Evolutionary conservation across 2,797 vertebrate genomes (phyloP), one percentile per base, ranked within the genome.

Genomic region (Megalops cyprinoides): DNA sequence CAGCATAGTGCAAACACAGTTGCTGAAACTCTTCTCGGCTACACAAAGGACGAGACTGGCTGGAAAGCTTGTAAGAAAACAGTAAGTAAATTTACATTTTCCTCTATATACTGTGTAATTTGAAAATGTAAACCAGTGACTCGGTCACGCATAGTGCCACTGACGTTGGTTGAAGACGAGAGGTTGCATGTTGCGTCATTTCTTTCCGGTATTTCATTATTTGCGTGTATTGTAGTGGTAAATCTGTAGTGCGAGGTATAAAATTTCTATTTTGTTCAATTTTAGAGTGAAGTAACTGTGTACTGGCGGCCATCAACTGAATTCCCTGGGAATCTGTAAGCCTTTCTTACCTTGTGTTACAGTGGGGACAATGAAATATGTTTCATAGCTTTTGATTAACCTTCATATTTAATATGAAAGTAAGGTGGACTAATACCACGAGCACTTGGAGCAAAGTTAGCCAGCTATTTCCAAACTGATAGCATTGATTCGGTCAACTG

Each of bases 301-400:
- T 97, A 93, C 10, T 98, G 97, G 96, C 95, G 96, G 77, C 97
- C 97, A 4, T 99, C 97, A 0, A 85, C 91, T 15, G 96, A 98
- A 90, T 98, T 97, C 80, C 88, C 90, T 0, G 97, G 98, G 69
- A 97, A 96, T 87, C 86, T 98, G 97, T 99, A 90, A 98, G 97
- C 48, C 78, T 5, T 77, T 74, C 75, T 9, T 2, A 55, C 25
- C 37, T 80, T 0, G 37, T 80, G 74, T 23, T n/a, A n/a, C n/a
- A n/a, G n/a, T n/a, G n/a, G n/a, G n/a, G n/a, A n/a, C n/a, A n/a
- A n/a, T n/a, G n/a, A n/a, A n/a, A n/a, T n/a, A n/a, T n/a, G n/a
- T n/a, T n/a, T n/a, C n/a, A n/a, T n/a, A n/a, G n/a, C n/a, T n/a
- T n/a, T n/a, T n/a, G n/a, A n/a, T n/a, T n/a, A n/a, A n/a, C n/a